Evolutionary conservation across 1,140 invertebrate genomes (phyloP).

Genomic region (Macrostomum lignano): DNA sequence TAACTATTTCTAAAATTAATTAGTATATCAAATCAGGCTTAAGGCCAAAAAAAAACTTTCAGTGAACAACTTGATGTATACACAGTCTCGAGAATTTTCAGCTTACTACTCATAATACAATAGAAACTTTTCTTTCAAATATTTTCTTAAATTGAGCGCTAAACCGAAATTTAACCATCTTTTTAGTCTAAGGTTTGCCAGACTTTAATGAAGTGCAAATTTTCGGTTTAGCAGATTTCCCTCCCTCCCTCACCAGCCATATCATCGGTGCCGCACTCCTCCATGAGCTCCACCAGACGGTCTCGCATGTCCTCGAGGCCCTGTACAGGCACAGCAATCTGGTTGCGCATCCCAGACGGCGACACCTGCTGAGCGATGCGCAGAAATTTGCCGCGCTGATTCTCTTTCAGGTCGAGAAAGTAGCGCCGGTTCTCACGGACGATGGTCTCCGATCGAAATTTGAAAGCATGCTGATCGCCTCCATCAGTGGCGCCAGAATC

Average conservation of each 20-base stretch:
- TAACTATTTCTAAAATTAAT: too few species aligned
- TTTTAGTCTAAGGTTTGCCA: too few species aligned
- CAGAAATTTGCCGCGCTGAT: slow-evolving; percentile 72
- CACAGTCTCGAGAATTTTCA: too few species aligned
- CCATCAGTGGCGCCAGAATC: slow-evolving; percentile 37
- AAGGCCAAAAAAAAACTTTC: too few species aligned
- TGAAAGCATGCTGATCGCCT: slow-evolving; percentile 58
- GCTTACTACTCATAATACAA: too few species aligned
- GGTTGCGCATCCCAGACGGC: slow-evolving; percentile 40
- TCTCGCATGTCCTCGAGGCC: slow-evolving; percentile 84
- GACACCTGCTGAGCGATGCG: slow-evolving; percentile 32
- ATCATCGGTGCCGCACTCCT: slow-evolving; percentile 67
- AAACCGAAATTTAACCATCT: too few species aligned
- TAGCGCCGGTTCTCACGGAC: slow-evolving; percentile 84
- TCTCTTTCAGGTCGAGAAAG: slow-evolving; percentile 89
- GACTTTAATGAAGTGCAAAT: too few species aligned
- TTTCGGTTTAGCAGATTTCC: too few species aligned
- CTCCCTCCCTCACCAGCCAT: neutral
- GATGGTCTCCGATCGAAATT: slow-evolving; percentile 91
- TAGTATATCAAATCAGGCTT: too few species aligned
- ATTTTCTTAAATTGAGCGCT: too few species aligned
- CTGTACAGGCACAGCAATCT: slow-evolving; percentile 70
- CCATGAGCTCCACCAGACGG: slow-evolving; percentile 60
- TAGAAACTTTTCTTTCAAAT: too few species aligned
- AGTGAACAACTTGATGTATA: too few species aligned